A percentile compares a stretch with the other conserved stretches of the same genome.
phyloP scores from a whole-genome alignment of 2,888 invertebrate species.

The Agapetus fuscipes region DNA sequence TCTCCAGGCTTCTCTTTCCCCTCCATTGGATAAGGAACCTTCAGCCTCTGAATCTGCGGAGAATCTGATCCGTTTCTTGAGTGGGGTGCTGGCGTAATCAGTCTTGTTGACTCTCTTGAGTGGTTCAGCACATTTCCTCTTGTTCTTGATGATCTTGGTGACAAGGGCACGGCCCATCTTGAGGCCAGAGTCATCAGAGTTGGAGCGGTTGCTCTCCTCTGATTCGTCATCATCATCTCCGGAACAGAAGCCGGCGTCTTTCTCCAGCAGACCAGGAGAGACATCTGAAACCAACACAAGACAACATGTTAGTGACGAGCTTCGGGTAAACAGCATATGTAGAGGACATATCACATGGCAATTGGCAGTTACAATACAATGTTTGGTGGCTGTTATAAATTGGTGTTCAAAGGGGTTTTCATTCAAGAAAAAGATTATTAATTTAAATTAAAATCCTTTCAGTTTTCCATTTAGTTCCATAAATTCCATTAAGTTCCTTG shows the following conservation, averaged over 20 bases:
- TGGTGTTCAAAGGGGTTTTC: too few species aligned
- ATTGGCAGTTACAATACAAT: too few species aligned
- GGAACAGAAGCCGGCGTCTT: slow-evolving; percentile 65
- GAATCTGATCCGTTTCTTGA: slow-evolving; percentile 66
- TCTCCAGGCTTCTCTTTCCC: neutral
- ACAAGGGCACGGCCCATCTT: slow-evolving; percentile 34
- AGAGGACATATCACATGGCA: too few species aligned
- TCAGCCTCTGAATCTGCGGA: slow-evolving; percentile 39
- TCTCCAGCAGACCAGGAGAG: slow-evolving; percentile 36
- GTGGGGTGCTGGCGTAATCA: slow-evolving; percentile 42
- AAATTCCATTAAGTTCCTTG: too few species aligned
- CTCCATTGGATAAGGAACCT: too few species aligned
- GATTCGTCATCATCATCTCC: slow-evolving; percentile 62
- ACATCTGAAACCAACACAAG: slow-evolving; percentile 50
- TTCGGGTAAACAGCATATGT: too few species aligned
- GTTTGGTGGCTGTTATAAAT: too few species aligned
- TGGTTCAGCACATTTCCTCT: slow-evolving; percentile 59
- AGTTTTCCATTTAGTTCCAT: too few species aligned
- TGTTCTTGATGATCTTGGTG: slow-evolving; percentile 37
- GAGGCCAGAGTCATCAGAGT: slow-evolving; percentile 45
- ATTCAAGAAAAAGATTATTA: too few species aligned
- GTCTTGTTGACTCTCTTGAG: slow-evolving; percentile 46
- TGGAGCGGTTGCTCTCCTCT: slow-evolving; percentile 39
- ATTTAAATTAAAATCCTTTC: too few species aligned
- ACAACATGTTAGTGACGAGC: too few species aligned